A percentile compares a stretch with the other conserved stretches of the same genome.
Conservation (phyloP, 1,140 invertebrate genomes). For the Ceratosolen fusciceps region DNA sequence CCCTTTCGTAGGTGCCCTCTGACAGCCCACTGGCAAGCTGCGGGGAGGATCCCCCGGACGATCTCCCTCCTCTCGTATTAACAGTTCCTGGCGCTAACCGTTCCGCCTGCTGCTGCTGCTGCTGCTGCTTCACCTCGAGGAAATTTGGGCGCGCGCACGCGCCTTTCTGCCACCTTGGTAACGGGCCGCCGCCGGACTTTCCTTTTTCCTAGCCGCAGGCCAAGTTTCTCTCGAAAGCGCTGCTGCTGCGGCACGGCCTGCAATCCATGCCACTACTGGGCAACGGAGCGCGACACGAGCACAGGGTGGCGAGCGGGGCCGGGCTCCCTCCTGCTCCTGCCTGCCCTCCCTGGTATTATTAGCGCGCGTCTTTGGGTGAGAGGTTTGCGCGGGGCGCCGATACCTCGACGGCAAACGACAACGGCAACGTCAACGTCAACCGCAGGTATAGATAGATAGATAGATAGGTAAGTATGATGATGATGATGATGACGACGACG, state of each 20-base stretch:
- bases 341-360: too few relatives aligned
- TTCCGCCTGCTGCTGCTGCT: too few relatives aligned
- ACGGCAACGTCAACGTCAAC: too few relatives aligned
- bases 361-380: too few relatives aligned
- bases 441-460: too few relatives aligned
- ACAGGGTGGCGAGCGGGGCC: too few relatives aligned
- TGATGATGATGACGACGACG: not conserved
- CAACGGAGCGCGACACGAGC: not conserved
- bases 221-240: constrained; percentile 16
- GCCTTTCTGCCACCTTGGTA: not conserved
- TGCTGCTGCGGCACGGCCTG: not conserved
- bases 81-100: not conserved
- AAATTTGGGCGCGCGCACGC: constrained; percentile 2
- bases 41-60: too few relatives aligned
- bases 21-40: not conserved
- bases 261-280: constrained; percentile 32
- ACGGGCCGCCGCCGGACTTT: not conserved
- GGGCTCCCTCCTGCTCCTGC: too few relatives aligned
- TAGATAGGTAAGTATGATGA: not conserved
- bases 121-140: too few relatives aligned
- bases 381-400: too few relatives aligned
- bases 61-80: not conserved
- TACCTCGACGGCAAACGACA: too few relatives aligned
- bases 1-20: not conserved
- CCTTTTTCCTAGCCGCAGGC: constrained; percentile 15